Conservation (phyloP, 1,140 invertebrate species). For the Samia ricini region DNA sequence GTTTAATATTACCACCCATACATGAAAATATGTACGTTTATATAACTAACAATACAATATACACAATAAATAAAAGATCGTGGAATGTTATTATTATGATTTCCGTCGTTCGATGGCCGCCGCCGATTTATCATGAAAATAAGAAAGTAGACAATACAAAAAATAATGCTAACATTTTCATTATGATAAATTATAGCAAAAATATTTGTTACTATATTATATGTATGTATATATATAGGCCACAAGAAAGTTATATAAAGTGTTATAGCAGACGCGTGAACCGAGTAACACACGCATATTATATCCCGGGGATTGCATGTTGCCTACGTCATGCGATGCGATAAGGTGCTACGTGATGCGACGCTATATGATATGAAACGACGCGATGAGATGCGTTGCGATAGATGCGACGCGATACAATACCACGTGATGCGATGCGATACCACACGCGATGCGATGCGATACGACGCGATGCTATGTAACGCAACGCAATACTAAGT, state of each 20-base stretch:
- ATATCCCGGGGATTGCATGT: neutral
- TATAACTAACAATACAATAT: slow-evolving; percentile 68
- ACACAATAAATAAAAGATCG: slow-evolving; percentile 77
- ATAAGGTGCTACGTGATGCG: too few species aligned
- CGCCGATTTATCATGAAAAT: slow-evolving; percentile 30
- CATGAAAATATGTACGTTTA: slow-evolving; percentile 75
- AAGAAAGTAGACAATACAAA: slow-evolving; percentile 59
- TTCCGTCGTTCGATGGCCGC: slow-evolving; percentile 38
- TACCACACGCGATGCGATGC: too few species aligned
- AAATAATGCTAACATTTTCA: slow-evolving; percentile 63
- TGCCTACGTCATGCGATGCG: neutral
- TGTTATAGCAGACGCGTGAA: neutral
- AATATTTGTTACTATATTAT: slow-evolving; percentile 67
- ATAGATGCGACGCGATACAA: neutral
- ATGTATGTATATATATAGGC: slow-evolving; percentile 21
- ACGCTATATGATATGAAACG: too few species aligned
- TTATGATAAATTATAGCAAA: slow-evolving; percentile 76
- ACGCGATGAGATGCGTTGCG: neutral
- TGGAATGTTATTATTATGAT: slow-evolving; percentile 75
- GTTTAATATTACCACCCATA: slow-evolving; percentile 58
- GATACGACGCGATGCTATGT: too few species aligned
- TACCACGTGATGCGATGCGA: too few species aligned
- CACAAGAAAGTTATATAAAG: slow-evolving; percentile 16
- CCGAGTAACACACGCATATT: neutral
- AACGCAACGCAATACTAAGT: too few species aligned